Evolutionary conservation across 2,113 vertebrate genomes (phyloP), one percentile per base, ranked within the genome.

Genomic region (Sula dactylatra): DNA sequence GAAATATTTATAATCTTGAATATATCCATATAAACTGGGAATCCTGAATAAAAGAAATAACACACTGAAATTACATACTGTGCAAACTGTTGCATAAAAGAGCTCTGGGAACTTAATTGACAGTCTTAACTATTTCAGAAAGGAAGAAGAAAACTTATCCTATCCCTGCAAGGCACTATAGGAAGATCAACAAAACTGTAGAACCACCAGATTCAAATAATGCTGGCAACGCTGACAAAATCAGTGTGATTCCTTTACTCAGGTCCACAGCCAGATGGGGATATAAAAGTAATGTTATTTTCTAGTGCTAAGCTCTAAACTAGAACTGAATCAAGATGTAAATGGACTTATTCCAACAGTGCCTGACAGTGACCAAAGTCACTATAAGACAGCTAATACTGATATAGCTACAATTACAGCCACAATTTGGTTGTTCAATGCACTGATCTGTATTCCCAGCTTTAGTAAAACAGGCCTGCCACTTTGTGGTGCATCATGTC

Each of bases 51-150:
- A 36, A 65, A 86, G 31, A 45, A 66, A 50, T 36, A 50, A 55
- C 29, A 29, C 12, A 31, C 8, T 31, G 9, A 58, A 90, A 83
- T 26, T 0, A 54, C 0, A 0, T 25, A 58, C 2, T 38, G 10
- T n/a, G 21, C 2, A 88, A 58, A 34, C 24, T 65, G 44, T 80
- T 85, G 25, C 14, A 38, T 13, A 27, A 36, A 76, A 84, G 32
- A 66, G 2, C 27, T 74, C 31, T 86, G 13, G 16, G n/a, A 76
- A 64, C 2, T 71, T 82, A 74, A 42, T 26, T 70, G 38, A 44
- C 26, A 56, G 16, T 29, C 29, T 71, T 84, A 78, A 4, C 1
- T 6, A 56, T 50, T 92, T 90, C 29, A 84, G 83, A 86, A 88
- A 84, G 32, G 40, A 79, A 85, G 42, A 84, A 31, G 40, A 90